Evolutionary conservation across 2,113 vertebrate genomes (phyloP), one percentile per base, ranked within the genome.

Genomic region (Sylvietta virens): DNA sequence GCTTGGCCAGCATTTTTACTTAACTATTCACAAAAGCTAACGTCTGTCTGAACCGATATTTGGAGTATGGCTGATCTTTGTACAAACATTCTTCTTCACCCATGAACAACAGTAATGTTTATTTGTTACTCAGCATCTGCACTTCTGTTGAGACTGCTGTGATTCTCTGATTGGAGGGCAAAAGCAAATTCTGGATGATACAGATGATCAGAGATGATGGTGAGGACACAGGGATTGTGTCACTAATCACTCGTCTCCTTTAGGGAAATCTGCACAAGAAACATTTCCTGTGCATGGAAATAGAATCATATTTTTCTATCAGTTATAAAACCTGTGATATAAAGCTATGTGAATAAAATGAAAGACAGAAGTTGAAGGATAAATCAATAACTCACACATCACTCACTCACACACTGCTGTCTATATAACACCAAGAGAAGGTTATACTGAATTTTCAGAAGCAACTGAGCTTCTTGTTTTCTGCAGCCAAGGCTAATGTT

Each of bases 311-410:
- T 91, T 94, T 95, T 96, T 88, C 86, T 94, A 67, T 62, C 51
- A 54, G n/a, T 61, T 70, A 87, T 95, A 90, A 95, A 92, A 51
- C 15, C 8, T 53, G 37, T 30, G 39, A 65, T 87, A 90, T 85
- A 82, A 94, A 90, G 61, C 79, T 85, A 87, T 33, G 57, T 94
- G 88, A 89, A 95, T 89, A 94, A 94, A 95, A 89, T 35, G 42
- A 92, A 96, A 85, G 91, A 73, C 87, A 94, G 74, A 89, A 85
- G 42, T n/a, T 45, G 81, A 94, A 95, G 78, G 90, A 83, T 93
- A 90, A 96, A 92, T 95, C 78, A 82, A 58, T 96, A 94, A 95
- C 15, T 95, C 84, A 62, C 3, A 57, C 14, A 31, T 73, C 58
- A 48, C 19, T 72, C 39, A 72, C n/a, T 48, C 70, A 40, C n/a